Evolutionary conservation across 92 coral and sea anemone species (phyloP), one percentile per base, ranked within the genome.

Genomic region (Desmophyllum pertusum): DNA sequence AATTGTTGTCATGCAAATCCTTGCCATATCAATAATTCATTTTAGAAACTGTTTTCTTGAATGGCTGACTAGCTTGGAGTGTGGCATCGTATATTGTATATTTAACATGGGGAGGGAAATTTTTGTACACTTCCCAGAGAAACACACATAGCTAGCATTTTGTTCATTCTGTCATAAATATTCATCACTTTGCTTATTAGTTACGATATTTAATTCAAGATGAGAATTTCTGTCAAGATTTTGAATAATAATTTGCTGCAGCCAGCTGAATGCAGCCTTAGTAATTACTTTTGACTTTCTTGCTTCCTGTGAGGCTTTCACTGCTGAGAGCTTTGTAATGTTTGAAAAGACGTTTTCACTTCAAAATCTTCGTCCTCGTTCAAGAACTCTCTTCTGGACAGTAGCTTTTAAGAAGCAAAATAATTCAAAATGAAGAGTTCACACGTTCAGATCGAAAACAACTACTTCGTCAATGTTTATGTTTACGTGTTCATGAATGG

Each of bases 401-500:
- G 38, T 25, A 57, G 79, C 23, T 19, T 53, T 53, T 18, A 4
- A 67, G 30, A 55, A 59, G 73, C 45, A 72, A 71, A 65, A 38
- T 19, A 67, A 35, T 67, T 67, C 42, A 19, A 39, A 55, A 80
- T 82, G 86, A 82, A 82, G 72, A 71, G 57, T 36, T 71, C 86
- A 37, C 70, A 27, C 11, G 79, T 82, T 38, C 79, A 82, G 55
- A 78, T 92, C 46, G 88, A 94, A 64, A 90, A 94, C 84, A 90
- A 94, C 66, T 90, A 85, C 63, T 83, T 81, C 87, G 94, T 94
- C 73, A 94, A 92, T 82, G 91, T 94, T 33, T 85, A 87, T 71
- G 91, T 94, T 14, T 94, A 92, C 82, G 92, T 94, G 41, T 87
- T 86, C 66, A 85, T 90, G 70, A 88, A 93, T 69, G 88, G 89